Evolutionary conservation across 2,888 invertebrate species (phyloP).

Genomic region (Lymantria monacha): DNA sequence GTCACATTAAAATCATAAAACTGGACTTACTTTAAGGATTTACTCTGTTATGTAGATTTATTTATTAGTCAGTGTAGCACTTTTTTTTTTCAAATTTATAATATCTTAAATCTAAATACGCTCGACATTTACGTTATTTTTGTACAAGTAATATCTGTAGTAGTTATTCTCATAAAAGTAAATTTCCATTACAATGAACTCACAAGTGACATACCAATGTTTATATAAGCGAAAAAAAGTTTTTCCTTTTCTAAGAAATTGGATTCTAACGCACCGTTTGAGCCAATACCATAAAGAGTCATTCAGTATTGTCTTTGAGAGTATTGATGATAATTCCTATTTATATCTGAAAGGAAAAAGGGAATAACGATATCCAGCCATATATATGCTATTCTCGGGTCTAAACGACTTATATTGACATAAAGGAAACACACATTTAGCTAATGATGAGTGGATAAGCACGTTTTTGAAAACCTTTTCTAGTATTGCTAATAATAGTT

Average conservation of each 20-base stretch:
- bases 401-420: constrained; percentile 38
- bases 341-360: constrained; percentile 53
- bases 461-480: not conserved
- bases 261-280: constrained; percentile 48
- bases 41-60: too few relatives aligned
- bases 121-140: too few relatives aligned
- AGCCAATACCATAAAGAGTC: constrained; percentile 53
- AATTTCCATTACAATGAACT: too few relatives aligned
- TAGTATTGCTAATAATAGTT: too few relatives aligned
- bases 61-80: too few relatives aligned
- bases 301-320: constrained; percentile 54
- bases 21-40: too few relatives aligned
- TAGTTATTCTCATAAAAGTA: too few relatives aligned
- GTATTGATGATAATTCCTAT: constrained; percentile 66
- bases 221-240: constrained; percentile 5
- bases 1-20: too few relatives aligned
- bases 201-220: not conserved
- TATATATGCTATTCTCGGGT: constrained; percentile 42
- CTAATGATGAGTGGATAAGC: constrained; percentile 1
- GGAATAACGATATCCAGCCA: constrained; percentile 42
- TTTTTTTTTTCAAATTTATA: too few relatives aligned
- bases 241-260: constrained; percentile 49
- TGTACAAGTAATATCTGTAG: too few relatives aligned
- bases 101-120: too few relatives aligned
- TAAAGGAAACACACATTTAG: constrained; percentile 30